These are phyloP conservation scores for Eurytoma adleriae DNA, from an alignment of 2,888 invertebrate genomes.

Conservation along the genomic window DNA sequence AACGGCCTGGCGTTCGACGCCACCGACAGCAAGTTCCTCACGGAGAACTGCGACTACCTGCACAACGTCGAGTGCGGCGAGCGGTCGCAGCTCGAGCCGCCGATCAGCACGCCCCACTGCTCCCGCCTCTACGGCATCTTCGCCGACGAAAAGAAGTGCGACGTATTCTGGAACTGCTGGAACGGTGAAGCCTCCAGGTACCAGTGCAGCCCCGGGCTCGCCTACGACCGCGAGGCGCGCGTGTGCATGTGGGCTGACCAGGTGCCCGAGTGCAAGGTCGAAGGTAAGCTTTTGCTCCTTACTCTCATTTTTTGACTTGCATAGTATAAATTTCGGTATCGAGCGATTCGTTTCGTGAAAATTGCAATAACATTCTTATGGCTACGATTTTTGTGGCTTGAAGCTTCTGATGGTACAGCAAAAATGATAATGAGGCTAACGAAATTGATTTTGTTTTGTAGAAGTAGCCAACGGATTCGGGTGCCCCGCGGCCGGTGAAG, in stretches of 20 bases:
- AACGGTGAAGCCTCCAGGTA: slow-evolving; percentile 95
- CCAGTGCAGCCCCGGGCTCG: slow-evolving; percentile 95
- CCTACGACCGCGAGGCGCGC: slow-evolving; percentile 94
- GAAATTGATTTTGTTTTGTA: slow-evolving; percentile 70
- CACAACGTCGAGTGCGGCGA: slow-evolving; percentile 96
- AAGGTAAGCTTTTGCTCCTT: no score
- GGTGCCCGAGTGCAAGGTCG: slow-evolving; percentile 92
- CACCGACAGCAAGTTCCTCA: slow-evolving; percentile 90
- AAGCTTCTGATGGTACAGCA: no score
- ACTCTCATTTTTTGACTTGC: no score
- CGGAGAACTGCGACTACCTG: slow-evolving; percentile 96
- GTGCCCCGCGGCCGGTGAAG: slow-evolving; percentile 90
- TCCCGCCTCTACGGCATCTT: slow-evolving; percentile 94
- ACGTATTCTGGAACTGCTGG: slow-evolving; percentile 98
- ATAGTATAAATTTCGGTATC: no score
- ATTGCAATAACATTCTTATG: no score
- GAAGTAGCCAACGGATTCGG: slow-evolving; percentile 94
- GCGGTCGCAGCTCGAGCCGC: slow-evolving; percentile 90
- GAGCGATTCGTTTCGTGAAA: no score
- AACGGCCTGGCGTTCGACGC: slow-evolving; percentile 96
- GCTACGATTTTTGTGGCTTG: no score
- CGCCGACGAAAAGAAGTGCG: slow-evolving; percentile 91
- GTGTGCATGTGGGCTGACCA: slow-evolving; percentile 98
- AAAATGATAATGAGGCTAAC: background rate
- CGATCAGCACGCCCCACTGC: slow-evolving; percentile 91